Conservation (phyloP, 2,113 vertebrate genomes). For the Myiozetetes cayanensis region DNA sequence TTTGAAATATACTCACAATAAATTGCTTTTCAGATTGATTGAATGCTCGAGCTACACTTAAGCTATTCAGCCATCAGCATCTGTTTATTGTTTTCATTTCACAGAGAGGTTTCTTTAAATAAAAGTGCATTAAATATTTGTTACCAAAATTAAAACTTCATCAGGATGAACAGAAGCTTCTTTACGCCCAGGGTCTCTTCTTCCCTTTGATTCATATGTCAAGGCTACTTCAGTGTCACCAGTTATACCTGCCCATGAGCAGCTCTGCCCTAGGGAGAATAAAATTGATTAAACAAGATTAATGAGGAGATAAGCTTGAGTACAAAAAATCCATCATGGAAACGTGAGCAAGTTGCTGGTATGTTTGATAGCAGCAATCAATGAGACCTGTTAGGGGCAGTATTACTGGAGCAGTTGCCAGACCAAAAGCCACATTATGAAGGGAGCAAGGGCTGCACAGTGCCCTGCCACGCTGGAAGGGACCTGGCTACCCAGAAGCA, state of each 20-base stretch:
- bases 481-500: not conserved
- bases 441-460: not conserved
- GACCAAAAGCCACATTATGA: not conserved
- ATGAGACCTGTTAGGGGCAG: not conserved
- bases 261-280: not conserved
- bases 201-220: not conserved
- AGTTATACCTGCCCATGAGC: not conserved
- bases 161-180: not conserved
- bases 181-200: not conserved
- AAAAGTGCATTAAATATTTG: not conserved
- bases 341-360: not conserved
- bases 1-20: not conserved
- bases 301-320: not conserved
- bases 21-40: slow-evolving; percentile 9
- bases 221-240: not conserved
- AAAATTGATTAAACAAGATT: not conserved
- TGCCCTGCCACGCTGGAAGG: not conserved
- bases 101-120: not conserved
- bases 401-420: not conserved
- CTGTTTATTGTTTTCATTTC: slow-evolving; percentile 48
- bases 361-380: not conserved
- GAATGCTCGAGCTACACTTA: not conserved
- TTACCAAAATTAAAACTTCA: not conserved
- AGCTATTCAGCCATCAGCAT: slow-evolving; percentile 23
- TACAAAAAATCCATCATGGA: not conserved